A percentile compares a stretch with the other conserved stretches of the same genome.
Conservation (phyloP, 2,888 invertebrate genomes). For the Sarcophaga variegata region DNA sequence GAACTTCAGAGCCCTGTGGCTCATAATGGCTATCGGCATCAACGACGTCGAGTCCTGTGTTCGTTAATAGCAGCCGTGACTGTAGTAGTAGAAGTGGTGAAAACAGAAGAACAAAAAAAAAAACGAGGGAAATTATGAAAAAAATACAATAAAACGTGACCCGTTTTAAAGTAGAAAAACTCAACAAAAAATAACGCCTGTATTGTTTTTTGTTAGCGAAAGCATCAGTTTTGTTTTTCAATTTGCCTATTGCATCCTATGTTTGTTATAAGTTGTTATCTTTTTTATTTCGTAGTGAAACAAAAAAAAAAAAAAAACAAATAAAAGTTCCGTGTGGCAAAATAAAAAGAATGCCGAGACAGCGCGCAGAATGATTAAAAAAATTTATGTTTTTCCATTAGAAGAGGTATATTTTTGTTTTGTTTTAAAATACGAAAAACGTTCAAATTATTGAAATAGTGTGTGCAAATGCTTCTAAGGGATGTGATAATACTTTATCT, state of each 20-base stretch:
- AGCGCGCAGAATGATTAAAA: not conserved
- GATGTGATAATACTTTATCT: slow-evolving; percentile 1
- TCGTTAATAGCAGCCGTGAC: not conserved
- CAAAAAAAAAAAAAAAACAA: too few relatives aligned
- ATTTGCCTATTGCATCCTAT: slow-evolving; percentile 1
- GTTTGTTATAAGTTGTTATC: slow-evolving; percentile 42
- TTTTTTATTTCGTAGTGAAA: slow-evolving; percentile 10
- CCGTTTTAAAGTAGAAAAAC: slow-evolving; percentile 46
- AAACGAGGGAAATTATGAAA: slow-evolving; percentile 16
- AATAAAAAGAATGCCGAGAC: too few relatives aligned
- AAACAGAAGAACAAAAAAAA: not conserved
- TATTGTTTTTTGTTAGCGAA: slow-evolving; percentile 31
- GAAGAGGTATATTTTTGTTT: slow-evolving; percentile 3
- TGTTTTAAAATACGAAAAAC: not conserved
- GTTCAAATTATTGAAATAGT: not conserved
- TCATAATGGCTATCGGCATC: slow-evolving; percentile 58
- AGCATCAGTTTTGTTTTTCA: not conserved
- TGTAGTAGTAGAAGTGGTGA: not conserved
- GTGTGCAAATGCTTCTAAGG: slow-evolving; percentile 3
- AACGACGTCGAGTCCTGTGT: slow-evolving; percentile 31
- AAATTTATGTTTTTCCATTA: slow-evolving; percentile 29
- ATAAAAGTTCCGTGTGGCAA: too few relatives aligned
- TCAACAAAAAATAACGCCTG: slow-evolving; percentile 4
- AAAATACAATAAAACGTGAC: slow-evolving; percentile 49
- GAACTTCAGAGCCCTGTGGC: slow-evolving; percentile 54